Conservation (phyloP, 1,140 invertebrate species). For the Acyrthosiphon pisum region DNA sequence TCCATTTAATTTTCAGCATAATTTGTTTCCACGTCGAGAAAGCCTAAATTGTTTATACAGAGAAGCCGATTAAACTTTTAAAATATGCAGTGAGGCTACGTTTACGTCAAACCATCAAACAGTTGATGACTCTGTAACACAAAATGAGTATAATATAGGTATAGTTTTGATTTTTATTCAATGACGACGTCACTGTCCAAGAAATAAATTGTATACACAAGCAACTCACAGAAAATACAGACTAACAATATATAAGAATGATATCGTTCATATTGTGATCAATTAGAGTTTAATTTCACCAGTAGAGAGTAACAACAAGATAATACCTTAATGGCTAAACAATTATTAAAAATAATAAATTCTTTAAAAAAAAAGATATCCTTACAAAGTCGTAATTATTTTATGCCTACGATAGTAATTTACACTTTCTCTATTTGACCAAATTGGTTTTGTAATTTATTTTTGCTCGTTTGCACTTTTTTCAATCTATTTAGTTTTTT, state of each 20-base stretch:
- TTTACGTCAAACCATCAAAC: neutral
- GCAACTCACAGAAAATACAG: neutral
- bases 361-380: neutral
- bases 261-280: neutral
- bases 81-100: neutral
- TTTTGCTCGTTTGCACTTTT: neutral
- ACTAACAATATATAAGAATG: neutral
- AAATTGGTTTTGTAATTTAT: neutral
- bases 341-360: neutral
- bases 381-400: neutral
- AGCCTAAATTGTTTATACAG: neutral
- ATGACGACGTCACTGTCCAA: too few relatives aligned
- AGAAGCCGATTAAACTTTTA: neutral
- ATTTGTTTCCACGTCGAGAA: neutral
- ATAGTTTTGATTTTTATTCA: neutral
- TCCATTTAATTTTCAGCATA: neutral
- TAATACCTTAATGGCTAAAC: neutral
- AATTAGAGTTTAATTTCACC: neutral
- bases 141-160: neutral
- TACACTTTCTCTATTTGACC: neutral
- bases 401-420: neutral
- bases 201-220: neutral
- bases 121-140: too few relatives aligned
- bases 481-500: neutral
- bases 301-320: neutral